These are phyloP conservation scores for Hoplodrina blanda DNA, from an alignment of 2,888 invertebrate species.

Conservation along the genomic window DNA sequence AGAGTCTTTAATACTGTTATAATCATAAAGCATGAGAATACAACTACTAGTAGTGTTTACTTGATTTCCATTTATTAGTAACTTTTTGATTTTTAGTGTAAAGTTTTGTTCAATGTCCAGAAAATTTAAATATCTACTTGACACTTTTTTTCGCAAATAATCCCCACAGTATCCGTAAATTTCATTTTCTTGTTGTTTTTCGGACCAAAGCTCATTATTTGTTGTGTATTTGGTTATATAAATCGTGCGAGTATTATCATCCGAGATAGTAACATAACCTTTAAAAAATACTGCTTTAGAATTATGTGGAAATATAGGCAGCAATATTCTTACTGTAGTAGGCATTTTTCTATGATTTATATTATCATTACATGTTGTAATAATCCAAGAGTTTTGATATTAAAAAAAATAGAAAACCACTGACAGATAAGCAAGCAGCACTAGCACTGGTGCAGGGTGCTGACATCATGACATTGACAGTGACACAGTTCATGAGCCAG, in stretches of 20 bases:
- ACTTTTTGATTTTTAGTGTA: conserved; percentile 65
- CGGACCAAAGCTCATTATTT: conserved; percentile 53
- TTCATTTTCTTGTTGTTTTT: conserved; percentile 59
- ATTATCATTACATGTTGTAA: neutral
- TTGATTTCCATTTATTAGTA: conserved; percentile 71
- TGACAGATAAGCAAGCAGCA: too few species aligned
- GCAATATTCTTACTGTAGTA: conserved; percentile 70
- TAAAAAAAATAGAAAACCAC: neutral
- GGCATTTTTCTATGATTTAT: conserved; percentile 39
- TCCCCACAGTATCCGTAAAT: conserved; percentile 75
- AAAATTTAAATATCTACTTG: conserved; percentile 61
- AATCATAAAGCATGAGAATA: conserved; percentile 81
- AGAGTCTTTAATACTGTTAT: conserved; percentile 77
- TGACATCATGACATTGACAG: too few species aligned
- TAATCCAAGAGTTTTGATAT: neutral
- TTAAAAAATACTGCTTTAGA: conserved; percentile 71
- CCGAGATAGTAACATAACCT: conserved; percentile 70
- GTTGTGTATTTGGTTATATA: conserved; percentile 75
- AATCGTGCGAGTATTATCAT: conserved; percentile 67
- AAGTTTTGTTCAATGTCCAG: conserved; percentile 65
- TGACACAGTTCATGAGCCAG: too few species aligned
- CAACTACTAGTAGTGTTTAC: conserved; percentile 67
- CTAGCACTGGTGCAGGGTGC: too few species aligned
- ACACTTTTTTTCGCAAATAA: conserved; percentile 41
- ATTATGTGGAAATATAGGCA: conserved; percentile 70